Conservation (phyloP, 2,113 vertebrate species). For the Bubo scandiacus region DNA sequence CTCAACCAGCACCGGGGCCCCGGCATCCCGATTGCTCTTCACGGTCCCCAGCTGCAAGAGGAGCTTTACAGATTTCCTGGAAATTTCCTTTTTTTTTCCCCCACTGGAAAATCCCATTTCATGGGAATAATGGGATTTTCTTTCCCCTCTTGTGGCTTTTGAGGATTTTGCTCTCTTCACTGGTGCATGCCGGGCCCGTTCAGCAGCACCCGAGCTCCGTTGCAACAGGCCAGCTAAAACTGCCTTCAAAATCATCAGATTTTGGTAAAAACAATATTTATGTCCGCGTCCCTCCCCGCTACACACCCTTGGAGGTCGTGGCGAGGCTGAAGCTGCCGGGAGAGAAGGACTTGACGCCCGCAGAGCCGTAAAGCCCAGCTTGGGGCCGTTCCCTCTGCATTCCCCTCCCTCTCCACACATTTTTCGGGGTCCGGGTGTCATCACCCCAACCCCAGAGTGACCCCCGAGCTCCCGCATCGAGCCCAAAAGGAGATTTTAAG, state of each 20-base stretch:
- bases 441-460: not conserved
- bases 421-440: not conserved
- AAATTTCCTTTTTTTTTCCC: not conserved
- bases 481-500: not conserved
- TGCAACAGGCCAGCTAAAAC: not conserved
- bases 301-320: accelerated
- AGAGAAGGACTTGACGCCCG: not conserved
- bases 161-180: not conserved
- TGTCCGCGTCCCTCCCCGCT: not conserved
- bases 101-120: not conserved
- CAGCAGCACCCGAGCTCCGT: not conserved
- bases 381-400: not conserved
- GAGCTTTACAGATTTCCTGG: not conserved
- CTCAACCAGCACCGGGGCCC: not conserved
- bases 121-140: not conserved
- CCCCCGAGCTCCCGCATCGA: not conserved
- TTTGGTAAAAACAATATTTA: not conserved
- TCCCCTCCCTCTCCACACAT: accelerated
- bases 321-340: not conserved
- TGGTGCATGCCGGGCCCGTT: not conserved
- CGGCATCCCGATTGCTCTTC: not conserved
- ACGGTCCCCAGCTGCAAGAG: accelerated
- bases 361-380: not conserved
- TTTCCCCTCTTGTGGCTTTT: not conserved
- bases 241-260: not conserved